Evolutionary conservation across 2,888 invertebrate species (phyloP), one percentile per base, ranked within the genome.

Genomic region (Argyresthia albistria): DNA sequence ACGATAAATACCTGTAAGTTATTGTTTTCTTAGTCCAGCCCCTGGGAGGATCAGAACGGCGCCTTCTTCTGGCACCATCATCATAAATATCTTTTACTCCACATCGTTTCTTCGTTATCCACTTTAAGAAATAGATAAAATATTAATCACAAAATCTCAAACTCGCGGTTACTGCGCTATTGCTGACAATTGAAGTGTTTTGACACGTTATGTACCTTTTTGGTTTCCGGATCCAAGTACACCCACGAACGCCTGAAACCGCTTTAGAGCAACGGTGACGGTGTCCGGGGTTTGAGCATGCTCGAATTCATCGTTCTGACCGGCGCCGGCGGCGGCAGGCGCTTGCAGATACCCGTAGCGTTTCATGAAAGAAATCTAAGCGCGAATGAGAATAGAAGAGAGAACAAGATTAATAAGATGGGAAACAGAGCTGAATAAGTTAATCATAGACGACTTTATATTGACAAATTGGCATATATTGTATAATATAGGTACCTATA

Each of bases 211-310:
- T n/a, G n/a, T 37, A 91, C 93, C 72, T 89, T 75, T 55, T 90
- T 73, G 0, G 94, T 95, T 1, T 80, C 82, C 25, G 86, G 77
- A 67, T 95, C 93, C 39, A 94, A 66, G 16, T 83, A 95, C 76
- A 0, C 90, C 92, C 10, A 93, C 94, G 73, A 91, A 94, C 60
- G 83, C 89, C 73, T 95, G 95, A 74, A 94, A 86, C 58, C 86
- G 88, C 65, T 82, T 89, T 16, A 95, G 83, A 0, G 92, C 92
- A 14, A 90, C 89, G 8, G 89, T 76, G 37, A 93, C 78, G 2
- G 92, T 90, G 52, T 88, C 86, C 59, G 90, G 84, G 1, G 91
- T 90, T 73, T 91, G 92, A 8, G 92, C 74, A 25, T 89, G 89
- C 60, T 90, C 92, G 0, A 89, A 71, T 57, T 75, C 72, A 1